A percentile compares a stretch with the other conserved stretches of the same genome.
phyloP scores from a whole-genome alignment of 53 echinoderm and acorn worm genomes.

The Echinometra lucunter region DNA sequence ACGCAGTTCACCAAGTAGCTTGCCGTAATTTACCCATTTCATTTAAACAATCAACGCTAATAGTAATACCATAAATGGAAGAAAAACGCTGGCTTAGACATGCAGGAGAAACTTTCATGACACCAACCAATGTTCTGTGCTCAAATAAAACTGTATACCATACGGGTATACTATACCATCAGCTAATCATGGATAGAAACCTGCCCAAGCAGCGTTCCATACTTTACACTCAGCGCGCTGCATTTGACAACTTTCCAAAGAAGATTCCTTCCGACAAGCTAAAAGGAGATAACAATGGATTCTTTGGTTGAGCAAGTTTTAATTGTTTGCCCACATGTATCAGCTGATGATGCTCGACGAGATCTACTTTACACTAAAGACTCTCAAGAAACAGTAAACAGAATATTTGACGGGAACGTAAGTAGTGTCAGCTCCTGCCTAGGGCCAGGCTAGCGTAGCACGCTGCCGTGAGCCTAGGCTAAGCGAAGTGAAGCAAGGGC shows the following conservation, averaged over 20 bases:
- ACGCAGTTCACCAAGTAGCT: too few relatives aligned
- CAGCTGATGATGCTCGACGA: constrained; percentile 74
- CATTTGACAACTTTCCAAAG: constrained; percentile 15
- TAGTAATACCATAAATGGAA: too few relatives aligned
- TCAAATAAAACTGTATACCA: too few relatives aligned
- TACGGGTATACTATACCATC: too few relatives aligned
- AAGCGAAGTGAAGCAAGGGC: too few relatives aligned
- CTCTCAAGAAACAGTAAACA: constrained; percentile 82
- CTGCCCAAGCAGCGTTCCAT: background rate
- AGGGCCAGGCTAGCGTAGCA: too few relatives aligned
- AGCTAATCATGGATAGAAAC: too few relatives aligned
- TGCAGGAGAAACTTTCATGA: too few relatives aligned
- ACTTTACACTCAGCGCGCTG: background rate
- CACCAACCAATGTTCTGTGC: too few relatives aligned
- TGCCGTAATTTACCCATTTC: background rate
- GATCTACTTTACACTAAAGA: constrained; percentile 79
- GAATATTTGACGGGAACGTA: constrained; percentile 88
- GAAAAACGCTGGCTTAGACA: too few relatives aligned
- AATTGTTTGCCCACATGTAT: constrained; percentile 80
- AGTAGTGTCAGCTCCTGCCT: background rate
- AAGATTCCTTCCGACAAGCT: background rate
- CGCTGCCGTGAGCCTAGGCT: too few relatives aligned
- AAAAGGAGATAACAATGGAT: constrained; percentile 59
- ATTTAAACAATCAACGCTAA: background rate
- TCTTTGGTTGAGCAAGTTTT: constrained; percentile 78